Evolutionary conservation across 2,888 invertebrate genomes (phyloP), one percentile per base, ranked within the genome.

Genomic region (Ametastegia equiseti): DNA sequence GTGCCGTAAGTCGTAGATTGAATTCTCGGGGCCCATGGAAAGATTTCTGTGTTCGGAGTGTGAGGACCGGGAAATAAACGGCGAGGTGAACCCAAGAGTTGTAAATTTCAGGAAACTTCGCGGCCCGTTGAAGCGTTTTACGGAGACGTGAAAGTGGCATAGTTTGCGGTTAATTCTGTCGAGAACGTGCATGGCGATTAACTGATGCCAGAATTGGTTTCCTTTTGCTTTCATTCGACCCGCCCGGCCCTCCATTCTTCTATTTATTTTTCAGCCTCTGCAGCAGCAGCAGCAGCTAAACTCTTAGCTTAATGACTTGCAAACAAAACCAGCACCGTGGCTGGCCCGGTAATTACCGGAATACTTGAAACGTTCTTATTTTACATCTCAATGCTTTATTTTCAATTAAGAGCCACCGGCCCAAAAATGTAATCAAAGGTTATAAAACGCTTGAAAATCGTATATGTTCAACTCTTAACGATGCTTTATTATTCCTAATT

Each of bases 291-390:
- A 45, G 39, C 67, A 45, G 65, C 80, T 45, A 67, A 80, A 80
- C 47, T 82, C 82, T 84, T 83, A 83, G 84, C 85, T 86, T 86
- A 86, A 88, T 85, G 85, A 87, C 85, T 87, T 84, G 85, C 87
- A 84, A 88, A 85, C 85, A 87, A 86, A 83, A 81, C 83, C 82
- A 54, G 54, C 75, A 47, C 75, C 82, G 73, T 71, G 80, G 77
- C 84, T 81, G 83, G 79, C 82, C 83, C 85, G 82, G 87, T 86
- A 88, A 88, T 86, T 87, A 86, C 84, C 81, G 80, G 83, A 83
- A 85, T 83, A 84, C 84, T 85, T 75, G 54, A 54, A 75, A 75
- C 75, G 75, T 54, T 75, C 75, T 50, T 54, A 54, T 75, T 75
- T 54, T 33, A 50, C 57, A 75, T 75, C 54, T 36, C 33, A 50